Percentiles rank a stretch among this genome's conserved stretches.
Conservation (phyloP, 2,888 invertebrate genomes). For the Antheraea yamamai region DNA sequence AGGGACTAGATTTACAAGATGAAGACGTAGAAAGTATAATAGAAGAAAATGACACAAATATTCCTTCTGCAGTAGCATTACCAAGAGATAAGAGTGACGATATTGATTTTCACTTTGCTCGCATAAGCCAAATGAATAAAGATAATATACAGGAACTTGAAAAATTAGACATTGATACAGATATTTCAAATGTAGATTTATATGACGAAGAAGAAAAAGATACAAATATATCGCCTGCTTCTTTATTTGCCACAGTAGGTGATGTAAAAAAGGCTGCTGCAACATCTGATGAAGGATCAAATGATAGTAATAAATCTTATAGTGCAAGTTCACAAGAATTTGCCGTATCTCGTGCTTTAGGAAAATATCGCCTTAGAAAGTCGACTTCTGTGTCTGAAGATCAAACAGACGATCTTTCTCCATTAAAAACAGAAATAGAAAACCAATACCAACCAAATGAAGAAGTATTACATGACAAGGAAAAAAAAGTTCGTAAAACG, state of each 20-base stretch:
- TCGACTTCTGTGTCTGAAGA: slow-evolving; percentile 88
- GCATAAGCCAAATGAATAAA: slow-evolving; percentile 79
- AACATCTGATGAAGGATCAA: slow-evolving; percentile 82
- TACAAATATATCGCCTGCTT: slow-evolving; percentile 84
- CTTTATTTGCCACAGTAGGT: slow-evolving; percentile 88
- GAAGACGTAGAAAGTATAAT: slow-evolving; percentile 59
- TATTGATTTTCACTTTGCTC: slow-evolving; percentile 78
- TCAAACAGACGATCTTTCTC: slow-evolving; percentile 79
- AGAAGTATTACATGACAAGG: slow-evolving; percentile 50
- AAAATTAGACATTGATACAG: slow-evolving; percentile 82
- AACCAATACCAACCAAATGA: slow-evolving; percentile 50
- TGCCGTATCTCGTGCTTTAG: slow-evolving; percentile 90
- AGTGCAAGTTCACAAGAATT: slow-evolving; percentile 90
- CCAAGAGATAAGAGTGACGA: slow-evolving; percentile 78
- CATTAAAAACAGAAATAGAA: slow-evolving; percentile 60
- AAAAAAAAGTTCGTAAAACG: slow-evolving; percentile 44
- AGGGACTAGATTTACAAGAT: slow-evolving; percentile 64
- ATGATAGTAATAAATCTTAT: slow-evolving; percentile 79
- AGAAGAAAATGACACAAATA: slow-evolving; percentile 65
- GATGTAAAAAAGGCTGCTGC: slow-evolving; percentile 85
- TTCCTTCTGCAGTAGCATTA: slow-evolving; percentile 42
- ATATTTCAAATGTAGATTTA: slow-evolving; percentile 81
- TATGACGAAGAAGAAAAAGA: slow-evolving; percentile 84
- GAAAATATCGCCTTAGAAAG: slow-evolving; percentile 89
- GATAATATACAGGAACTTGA: slow-evolving; percentile 73